These are phyloP conservation scores for Macroramphosus scolopax DNA, from an alignment of 2,797 vertebrate species.

Conservation along the genomic window DNA sequence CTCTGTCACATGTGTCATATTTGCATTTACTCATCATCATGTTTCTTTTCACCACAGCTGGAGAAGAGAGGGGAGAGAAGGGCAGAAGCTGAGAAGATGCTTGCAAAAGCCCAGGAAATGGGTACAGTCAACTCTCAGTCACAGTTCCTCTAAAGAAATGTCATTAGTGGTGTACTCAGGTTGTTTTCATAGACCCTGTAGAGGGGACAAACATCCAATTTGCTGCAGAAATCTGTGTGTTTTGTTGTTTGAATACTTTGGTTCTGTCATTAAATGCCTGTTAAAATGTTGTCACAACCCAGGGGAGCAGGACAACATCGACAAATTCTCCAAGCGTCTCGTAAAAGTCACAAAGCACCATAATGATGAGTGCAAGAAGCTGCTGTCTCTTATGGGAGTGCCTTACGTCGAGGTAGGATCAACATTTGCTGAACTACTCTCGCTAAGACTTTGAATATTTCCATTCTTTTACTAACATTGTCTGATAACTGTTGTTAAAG, in stretches of 20 bases:
- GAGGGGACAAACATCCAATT: too few relatives aligned
- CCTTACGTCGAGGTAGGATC: conserved; percentile 86
- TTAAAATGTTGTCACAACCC: background rate
- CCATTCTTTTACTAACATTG: too few relatives aligned
- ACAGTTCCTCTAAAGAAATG: too few relatives aligned
- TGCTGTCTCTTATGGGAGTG: conserved; percentile 91
- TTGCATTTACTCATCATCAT: background rate
- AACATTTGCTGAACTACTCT: too few relatives aligned
- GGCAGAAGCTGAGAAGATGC: conserved; percentile 89
- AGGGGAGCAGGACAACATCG: conserved; percentile 87
- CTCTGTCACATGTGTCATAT: background rate
- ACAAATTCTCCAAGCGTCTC: conserved; percentile 92
- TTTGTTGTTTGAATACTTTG: conserved; percentile 5
- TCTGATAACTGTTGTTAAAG: too few relatives aligned
- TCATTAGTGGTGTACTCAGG: too few relatives aligned
- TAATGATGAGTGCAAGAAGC: conserved; percentile 90
- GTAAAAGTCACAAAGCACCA: conserved; percentile 96
- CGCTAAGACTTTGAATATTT: too few relatives aligned
- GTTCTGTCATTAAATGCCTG: background rate
- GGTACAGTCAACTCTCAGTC: conserved; percentile 62
- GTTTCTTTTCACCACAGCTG: conserved; percentile 60
- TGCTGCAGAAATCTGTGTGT: too few relatives aligned
- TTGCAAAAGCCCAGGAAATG: conserved; percentile 88
- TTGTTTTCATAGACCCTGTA: too few relatives aligned
- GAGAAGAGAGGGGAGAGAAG: conserved; percentile 89